Evolutionary conservation across 2,888 invertebrate genomes (phyloP).

Genomic region (Ceratothoa steindachneri): DNA sequence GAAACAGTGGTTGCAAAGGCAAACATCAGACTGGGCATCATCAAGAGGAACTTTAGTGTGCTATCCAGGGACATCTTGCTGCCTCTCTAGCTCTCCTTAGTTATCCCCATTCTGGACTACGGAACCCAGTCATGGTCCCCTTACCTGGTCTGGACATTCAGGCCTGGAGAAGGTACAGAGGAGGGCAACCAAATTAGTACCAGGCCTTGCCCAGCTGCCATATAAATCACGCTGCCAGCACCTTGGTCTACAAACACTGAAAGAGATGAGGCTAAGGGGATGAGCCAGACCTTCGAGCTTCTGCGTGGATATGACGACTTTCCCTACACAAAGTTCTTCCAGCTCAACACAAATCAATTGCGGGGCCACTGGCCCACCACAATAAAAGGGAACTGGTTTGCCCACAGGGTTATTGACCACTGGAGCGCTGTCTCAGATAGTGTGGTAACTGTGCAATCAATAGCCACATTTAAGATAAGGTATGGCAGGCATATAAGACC

Average conservation of each 20-base stretch:
- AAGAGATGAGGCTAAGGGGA: neutral
- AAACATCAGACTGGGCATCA: neutral
- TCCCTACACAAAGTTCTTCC: neutral
- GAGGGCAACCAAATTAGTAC: neutral
- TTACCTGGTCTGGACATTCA: neutral
- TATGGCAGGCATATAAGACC: neutral
- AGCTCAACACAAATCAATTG: neutral
- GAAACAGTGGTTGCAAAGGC: neutral
- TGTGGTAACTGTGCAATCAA: neutral
- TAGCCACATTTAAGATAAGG: neutral
- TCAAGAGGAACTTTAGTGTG: neutral
- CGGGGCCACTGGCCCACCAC: conserved; percentile 1
- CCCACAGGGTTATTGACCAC: neutral
- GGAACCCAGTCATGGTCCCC: conserved; percentile 8
- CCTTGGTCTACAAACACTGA: neutral
- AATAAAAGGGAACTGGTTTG: neutral
- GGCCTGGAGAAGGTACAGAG: neutral
- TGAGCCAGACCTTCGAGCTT: neutral
- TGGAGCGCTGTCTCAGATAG: neutral
- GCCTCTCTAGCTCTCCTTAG: neutral
- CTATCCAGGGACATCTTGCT: neutral
- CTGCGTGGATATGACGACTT: conserved; percentile 12
- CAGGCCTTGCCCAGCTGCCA: neutral
- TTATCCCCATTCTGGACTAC: conserved; percentile 3
- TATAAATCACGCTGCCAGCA: neutral